Evolutionary conservation across 1,140 invertebrate species (phyloP), one percentile per base, ranked within the genome.

Genomic region (Drosophila bocki): DNA sequence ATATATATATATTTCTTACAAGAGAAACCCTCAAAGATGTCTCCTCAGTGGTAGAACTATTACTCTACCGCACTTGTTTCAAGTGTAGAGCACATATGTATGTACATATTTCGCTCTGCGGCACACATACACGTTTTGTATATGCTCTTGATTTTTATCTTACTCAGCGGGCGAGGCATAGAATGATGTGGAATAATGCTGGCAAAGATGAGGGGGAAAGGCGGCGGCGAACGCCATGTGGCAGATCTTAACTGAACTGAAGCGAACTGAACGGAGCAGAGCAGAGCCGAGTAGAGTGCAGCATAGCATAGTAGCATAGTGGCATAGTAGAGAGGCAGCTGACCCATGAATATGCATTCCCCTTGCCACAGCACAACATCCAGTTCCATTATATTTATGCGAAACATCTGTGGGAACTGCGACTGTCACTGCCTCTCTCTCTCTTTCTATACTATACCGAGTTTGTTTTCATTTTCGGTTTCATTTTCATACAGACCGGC

Each of bases 381-480:
- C 56, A 58, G 56, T 29, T n/a, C 13, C 56, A 58, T 58, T 63
- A 63, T 79, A 51, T 61, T 51, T 61, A 61, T 61, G 44, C 45
- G 61, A 78, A 79, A 79, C 76, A 78, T 72, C 77, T 80, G 77
- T 69, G 58, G 53, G 56, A 62, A 67, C 60, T 61, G 53, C 22
- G 29, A 22, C n/a, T 19, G 33, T 56, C 53, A 56, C 42, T 37
- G 54, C 58, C 45, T 15, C 41, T 26, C 37, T 39, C 45, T 50
- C 26, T n/a, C 19, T 19, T 19, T 19, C 22, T 22, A 22, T 2
- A 5, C 17, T 15, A 35, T 26, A 39, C 53, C 15, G 53, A 67
- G 77, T 75, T 78, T 76, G 63, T 64, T 76, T 50, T 51, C 47
- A 42, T 53, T 65, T 75, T 75, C 59, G 78, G 64, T 79, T 79